These are phyloP conservation scores for Archivesica marissinica DNA, from an alignment of 1,140 invertebrate species.

Conservation along the genomic window DNA sequence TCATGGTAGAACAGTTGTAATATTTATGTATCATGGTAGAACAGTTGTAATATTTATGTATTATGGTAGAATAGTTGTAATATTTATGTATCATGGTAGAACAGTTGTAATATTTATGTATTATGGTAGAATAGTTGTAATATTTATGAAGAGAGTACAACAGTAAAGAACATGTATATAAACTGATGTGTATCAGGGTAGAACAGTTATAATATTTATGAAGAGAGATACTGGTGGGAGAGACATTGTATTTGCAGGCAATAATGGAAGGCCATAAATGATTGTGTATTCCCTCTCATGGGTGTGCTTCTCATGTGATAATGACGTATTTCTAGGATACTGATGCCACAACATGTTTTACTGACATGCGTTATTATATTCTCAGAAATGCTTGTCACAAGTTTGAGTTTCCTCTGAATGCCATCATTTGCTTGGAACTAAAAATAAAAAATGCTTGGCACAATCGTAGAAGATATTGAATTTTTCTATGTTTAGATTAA, in stretches of 20 bases:
- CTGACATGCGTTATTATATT: not conserved
- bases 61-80: too few relatives aligned
- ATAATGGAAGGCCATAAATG: not conserved
- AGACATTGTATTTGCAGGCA: too few relatives aligned
- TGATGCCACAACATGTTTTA: not conserved
- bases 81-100: not conserved
- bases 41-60: too few relatives aligned
- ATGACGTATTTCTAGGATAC: not conserved
- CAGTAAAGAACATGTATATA: too few relatives aligned
- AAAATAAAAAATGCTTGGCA: not conserved
- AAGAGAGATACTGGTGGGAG: too few relatives aligned
- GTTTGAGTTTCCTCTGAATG: not conserved
- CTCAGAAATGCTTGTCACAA: too few relatives aligned
- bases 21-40: too few relatives aligned
- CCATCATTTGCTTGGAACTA: slow-evolving; percentile 1
- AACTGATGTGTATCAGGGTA: not conserved
- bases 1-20: too few relatives aligned
- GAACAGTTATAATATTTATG: not conserved
- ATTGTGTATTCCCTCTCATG: not conserved
- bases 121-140: not conserved
- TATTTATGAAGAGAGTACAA: slow-evolving; percentile 4
- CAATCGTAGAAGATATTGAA: too few relatives aligned
- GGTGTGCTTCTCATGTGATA: not conserved
- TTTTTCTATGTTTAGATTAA: slow-evolving; percentile 6
- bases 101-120: not conserved